Evolutionary conservation across 2,797 vertebrate genomes (phyloP).

Genomic region (Parotocinclus haroldoi): DNA sequence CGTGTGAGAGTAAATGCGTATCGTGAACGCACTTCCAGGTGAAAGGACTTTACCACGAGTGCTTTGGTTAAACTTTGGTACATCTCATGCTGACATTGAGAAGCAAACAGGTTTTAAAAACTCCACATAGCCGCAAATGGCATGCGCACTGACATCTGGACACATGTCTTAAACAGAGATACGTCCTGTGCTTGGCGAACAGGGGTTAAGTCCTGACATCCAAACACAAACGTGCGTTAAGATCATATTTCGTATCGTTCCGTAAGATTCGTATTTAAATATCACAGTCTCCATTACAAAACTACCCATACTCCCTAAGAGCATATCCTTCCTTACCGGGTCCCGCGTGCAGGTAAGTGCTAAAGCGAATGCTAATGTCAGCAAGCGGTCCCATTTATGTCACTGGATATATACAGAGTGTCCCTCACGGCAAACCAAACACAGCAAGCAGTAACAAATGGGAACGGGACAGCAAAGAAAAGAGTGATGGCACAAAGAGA

Average conservation of each 20-base stretch:
- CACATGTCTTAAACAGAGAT: no score
- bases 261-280: no score
- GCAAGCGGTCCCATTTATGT: conserved; percentile 37
- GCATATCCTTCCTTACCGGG: conserved; percentile 36
- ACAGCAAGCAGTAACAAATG: conserved; percentile 13
- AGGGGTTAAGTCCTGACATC: conserved; percentile 34
- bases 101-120: no score
- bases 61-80: no score
- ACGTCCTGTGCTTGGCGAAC: not conserved
- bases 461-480: conserved; percentile 12
- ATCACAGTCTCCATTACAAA: conserved; percentile 28
- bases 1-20: no score
- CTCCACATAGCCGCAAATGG: no score
- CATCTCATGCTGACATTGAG: no score
- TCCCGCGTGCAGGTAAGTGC: conserved; percentile 33
- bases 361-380: conserved; percentile 31
- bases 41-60: no score
- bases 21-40: no score
- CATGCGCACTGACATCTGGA: no score
- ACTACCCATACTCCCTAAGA: conserved; percentile 38
- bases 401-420: conserved; percentile 29
- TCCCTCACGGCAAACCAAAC: conserved; percentile 12
- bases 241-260: no score
- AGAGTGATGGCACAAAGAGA: conserved; percentile 4
- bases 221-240: not conserved